A percentile compares a stretch with the other conserved stretches of the same genome.
These are phyloP conservation scores for Shargacucullia verbasci DNA, from an alignment of 2,888 invertebrate species.

Conservation along the genomic window DNA sequence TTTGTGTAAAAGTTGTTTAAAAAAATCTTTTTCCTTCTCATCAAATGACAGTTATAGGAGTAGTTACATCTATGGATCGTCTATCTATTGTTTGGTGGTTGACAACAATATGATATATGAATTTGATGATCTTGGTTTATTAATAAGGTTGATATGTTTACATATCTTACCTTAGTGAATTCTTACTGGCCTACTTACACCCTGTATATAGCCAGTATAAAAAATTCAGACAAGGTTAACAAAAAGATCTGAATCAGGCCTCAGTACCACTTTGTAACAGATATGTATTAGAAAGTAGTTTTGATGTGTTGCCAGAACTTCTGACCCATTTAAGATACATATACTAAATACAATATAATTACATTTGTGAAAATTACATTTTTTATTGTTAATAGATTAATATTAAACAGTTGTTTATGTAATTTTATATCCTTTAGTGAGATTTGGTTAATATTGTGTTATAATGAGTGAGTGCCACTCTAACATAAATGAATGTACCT, in stretches of 20 bases:
- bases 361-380: constrained; percentile 49
- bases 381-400: constrained; percentile 19
- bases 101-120: no score
- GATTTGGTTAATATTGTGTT: constrained; percentile 11
- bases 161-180: no score
- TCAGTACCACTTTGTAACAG: constrained; percentile 32
- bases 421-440: constrained; percentile 2
- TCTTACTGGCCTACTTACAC: neutral
- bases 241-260: constrained; percentile 33
- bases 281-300: constrained; percentile 48
- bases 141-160: no score
- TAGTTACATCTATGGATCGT: no score
- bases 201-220: constrained; percentile 8
- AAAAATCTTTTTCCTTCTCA: no score
- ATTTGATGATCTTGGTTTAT: no score
- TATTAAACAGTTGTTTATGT: neutral
- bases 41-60: no score
- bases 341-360: constrained; percentile 36
- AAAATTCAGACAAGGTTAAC: constrained; percentile 15
- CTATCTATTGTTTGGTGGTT: no score
- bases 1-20: no score
- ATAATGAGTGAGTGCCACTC: constrained; percentile 32
- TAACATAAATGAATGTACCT: constrained; percentile 7
- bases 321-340: constrained; percentile 69
- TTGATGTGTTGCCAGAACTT: constrained; percentile 76